Evolutionary conservation across 2,797 vertebrate species (phyloP).

Genomic region (Numenius phaeopus): DNA sequence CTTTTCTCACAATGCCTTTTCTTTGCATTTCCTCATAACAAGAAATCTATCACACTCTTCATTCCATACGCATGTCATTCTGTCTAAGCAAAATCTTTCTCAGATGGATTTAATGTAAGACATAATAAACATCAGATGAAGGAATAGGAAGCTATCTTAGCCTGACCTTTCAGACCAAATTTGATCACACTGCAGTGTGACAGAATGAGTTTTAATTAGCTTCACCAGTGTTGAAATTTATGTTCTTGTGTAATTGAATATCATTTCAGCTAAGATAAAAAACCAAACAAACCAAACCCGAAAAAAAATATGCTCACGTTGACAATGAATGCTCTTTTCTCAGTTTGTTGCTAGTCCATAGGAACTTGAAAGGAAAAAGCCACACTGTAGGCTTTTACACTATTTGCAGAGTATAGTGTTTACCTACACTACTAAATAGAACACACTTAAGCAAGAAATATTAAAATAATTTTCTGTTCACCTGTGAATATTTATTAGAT

Average conservation of each 20-base stretch:
- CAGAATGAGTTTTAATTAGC: slow-evolving; percentile 17
- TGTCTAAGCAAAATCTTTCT: neutral
- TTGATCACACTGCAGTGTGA: neutral
- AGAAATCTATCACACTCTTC: neutral
- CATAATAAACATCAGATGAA: neutral
- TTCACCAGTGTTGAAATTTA: neutral
- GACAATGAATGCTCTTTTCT: neutral
- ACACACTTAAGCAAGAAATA: neutral
- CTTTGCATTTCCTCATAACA: neutral
- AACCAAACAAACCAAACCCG: neutral
- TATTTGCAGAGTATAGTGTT: neutral
- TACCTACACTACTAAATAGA: neutral
- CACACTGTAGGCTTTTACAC: neutral
- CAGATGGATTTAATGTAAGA: neutral
- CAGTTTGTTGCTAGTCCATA: neutral
- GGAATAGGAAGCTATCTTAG: neutral
- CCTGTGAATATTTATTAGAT: neutral
- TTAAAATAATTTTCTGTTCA: neutral
- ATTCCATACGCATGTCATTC: neutral
- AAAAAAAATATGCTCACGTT: neutral
- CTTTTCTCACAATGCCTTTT: neutral
- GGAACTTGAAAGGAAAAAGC: neutral
- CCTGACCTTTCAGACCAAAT: slow-evolving; percentile 10
- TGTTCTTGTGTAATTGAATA: neutral
- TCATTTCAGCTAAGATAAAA: neutral